phyloP scores from a whole-genome alignment of 2,797 vertebrate genomes.

The Cyclopterus lumpus region DNA sequence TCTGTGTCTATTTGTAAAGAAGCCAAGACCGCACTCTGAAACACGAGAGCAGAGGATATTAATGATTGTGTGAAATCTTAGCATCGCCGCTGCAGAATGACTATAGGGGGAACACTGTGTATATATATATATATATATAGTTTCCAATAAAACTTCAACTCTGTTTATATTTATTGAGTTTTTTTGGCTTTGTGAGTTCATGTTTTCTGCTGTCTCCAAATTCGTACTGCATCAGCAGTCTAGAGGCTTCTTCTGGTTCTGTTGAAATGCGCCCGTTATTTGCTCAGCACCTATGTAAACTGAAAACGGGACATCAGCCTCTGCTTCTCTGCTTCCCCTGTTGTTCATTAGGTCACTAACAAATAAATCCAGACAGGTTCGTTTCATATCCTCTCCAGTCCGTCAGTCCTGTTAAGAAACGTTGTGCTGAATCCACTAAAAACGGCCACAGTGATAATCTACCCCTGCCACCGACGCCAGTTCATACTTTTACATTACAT shows the following conservation, averaged over 20 bases:
- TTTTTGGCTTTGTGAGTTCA: background rate
- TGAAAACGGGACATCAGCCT: background rate
- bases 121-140: too few species aligned
- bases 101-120: background rate
- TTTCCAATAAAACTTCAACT: too few species aligned
- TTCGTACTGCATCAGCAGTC: background rate
- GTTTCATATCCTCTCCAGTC: too few species aligned
- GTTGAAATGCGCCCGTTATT: background rate
- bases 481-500: too few species aligned
- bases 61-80: too few species aligned
- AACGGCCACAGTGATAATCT: conserved; percentile 9
- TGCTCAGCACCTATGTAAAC: background rate
- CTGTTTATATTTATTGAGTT: background rate
- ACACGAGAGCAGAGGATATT: too few species aligned
- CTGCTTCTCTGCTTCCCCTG: background rate
- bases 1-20: too few species aligned
- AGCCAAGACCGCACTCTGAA: too few species aligned
- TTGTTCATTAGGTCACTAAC: background rate
- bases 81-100: background rate
- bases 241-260: background rate
- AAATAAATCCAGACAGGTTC: background rate
- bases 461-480: too few species aligned
- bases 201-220: background rate
- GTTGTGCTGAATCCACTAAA: conserved; percentile 9
- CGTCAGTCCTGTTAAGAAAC: conserved; percentile 6